Base-by-base conservation (phyloP, 1,140 invertebrate genomes). In the Doryteuthis pealeii region DNA sequence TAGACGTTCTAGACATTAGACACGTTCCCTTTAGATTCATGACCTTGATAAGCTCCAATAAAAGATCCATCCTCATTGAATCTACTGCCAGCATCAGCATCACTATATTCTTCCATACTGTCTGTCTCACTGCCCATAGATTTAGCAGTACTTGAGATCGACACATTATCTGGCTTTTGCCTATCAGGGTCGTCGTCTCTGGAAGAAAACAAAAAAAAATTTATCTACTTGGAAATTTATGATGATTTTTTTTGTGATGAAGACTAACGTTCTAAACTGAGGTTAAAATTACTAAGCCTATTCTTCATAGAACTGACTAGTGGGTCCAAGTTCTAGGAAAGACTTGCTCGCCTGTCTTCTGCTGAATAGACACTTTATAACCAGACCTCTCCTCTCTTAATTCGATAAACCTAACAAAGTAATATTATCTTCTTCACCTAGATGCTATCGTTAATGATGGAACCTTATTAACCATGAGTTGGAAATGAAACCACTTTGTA, bases 31-130 rank as follows among this genome's bases (percentile, higher is more conserved):
- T 62, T 62, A n/a, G 54, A 62, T 62, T 62, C 54, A 62, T 62
- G 54, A 62, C 54, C 26, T 62, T 62, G 12, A 71, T 85, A 85
- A 32, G 80, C 65, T 22, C 83, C 84, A 66, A 85, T 85, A 70
- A 85, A 85, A 26, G 83, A 85, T 8, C 84, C 84, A 45, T 85
- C 84, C 66, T 85, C 83, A 58, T 84, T 85, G 75, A 85, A 85
- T 70, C 83, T 82, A 10, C 76, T 77, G 22, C 79, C 76, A 54
- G 82, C 83, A 62, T 80, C 78, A 70, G 82, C 81, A 3, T 80
- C 83, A 26, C 80, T 81, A 40, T 82, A 82, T 71, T 82, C 80
- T 58, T 77, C 79, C 62, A 78, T 73, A 3, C 73, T 75, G 32
- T 76, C 76, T 28, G 80, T 77, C 5, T 77, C 76, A 35, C 73